phyloP scores from a whole-genome alignment of 2,888 invertebrate species.

The Mylabris sibirica region DNA sequence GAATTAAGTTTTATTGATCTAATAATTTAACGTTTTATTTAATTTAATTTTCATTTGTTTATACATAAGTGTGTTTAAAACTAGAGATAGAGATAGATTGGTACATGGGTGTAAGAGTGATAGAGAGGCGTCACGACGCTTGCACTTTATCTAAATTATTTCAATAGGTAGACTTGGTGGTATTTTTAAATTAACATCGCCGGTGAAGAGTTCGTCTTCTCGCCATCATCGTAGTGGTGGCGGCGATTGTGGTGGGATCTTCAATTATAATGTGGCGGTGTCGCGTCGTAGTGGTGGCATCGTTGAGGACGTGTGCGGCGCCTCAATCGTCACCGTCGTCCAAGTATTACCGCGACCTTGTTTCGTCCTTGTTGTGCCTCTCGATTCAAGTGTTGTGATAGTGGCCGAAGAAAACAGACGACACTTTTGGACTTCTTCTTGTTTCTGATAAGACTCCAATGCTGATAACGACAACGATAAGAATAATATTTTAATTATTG shows the following conservation, averaged over 20 bases:
- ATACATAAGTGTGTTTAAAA: no score
- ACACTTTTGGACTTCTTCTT: constrained; percentile 20
- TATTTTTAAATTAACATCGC: constrained; percentile 34
- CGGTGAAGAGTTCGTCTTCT: not conserved
- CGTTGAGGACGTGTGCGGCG: constrained; percentile 58
- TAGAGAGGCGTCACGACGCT: not conserved
- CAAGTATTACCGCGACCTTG: constrained; percentile 57
- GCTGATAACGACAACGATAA: not conserved
- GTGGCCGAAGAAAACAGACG: constrained; percentile 49
- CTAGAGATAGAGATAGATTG: not conserved
- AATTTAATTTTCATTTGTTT: no score
- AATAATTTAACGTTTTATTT: not conserved
- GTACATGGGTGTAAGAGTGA: not conserved
- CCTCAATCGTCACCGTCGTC: constrained; percentile 59
- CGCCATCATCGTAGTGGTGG: constrained; percentile 46
- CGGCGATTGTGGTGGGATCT: constrained; percentile 53
- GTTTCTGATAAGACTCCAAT: not conserved
- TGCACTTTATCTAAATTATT: not conserved
- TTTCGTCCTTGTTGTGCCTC: constrained; percentile 53
- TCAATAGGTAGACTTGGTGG: not conserved
- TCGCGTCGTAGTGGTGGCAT: constrained; percentile 14
- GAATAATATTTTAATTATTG: not conserved
- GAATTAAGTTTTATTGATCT: not conserved
- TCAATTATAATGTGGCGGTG: constrained; percentile 54
- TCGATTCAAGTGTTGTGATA: constrained; percentile 51